These are phyloP conservation scores for Globodera ellingtonae DNA, from an alignment of 1,140 invertebrate genomes.

Conservation along the genomic window DNA sequence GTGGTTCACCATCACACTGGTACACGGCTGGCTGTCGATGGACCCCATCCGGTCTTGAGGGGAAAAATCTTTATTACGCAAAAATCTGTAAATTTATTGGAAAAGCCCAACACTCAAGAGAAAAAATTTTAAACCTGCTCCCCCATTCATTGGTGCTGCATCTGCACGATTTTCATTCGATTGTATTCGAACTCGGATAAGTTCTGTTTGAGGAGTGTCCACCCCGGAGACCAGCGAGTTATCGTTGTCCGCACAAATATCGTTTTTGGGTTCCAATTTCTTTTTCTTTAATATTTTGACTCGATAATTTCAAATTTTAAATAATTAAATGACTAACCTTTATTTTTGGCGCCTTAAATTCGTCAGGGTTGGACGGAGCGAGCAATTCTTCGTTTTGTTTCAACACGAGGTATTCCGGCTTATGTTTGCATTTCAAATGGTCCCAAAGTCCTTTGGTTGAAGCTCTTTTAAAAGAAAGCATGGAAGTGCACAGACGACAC, in stretches of 20 bases:
- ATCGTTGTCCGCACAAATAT: background rate
- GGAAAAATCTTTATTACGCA: no score
- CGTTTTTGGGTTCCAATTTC: background rate
- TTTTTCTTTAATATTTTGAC: background rate
- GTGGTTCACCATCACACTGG: background rate
- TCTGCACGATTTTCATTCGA: background rate
- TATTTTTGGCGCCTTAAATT: background rate
- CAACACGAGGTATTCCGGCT: background rate
- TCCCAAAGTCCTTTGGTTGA: background rate
- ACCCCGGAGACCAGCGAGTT: background rate
- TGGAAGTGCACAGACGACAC: background rate
- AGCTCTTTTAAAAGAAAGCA: background rate
- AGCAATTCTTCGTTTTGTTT: background rate
- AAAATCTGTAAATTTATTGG: no score
- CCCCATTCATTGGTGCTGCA: background rate
- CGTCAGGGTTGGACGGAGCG: background rate
- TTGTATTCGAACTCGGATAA: background rate
- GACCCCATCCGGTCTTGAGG: background rate
- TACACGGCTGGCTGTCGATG: background rate
- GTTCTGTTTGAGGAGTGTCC: background rate
- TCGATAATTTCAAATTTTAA: background rate
- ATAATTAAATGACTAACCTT: background rate
- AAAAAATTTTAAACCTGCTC: background rate
- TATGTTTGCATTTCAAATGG: background rate
- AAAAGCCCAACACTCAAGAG: no score